Conservation (phyloP, 37 sponge, comb jelly and placozoan genomes). For the Ephydatia muelleri region DNA sequence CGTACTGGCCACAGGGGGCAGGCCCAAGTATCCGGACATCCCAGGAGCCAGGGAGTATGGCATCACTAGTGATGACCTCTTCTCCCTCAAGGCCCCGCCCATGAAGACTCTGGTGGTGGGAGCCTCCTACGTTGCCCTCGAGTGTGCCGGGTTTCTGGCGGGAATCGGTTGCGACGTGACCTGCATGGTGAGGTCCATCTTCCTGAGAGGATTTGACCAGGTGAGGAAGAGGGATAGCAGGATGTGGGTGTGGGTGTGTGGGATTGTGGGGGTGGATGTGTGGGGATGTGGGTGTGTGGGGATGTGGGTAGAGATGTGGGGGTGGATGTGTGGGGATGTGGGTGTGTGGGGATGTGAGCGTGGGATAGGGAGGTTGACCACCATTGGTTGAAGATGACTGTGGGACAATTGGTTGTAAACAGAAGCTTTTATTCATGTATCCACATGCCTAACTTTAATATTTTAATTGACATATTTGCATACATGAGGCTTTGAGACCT, state of each 20-base stretch:
- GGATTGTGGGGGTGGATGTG: not conserved
- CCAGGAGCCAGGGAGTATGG: conserved; percentile 95
- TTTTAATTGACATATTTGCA: too few relatives aligned
- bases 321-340: not conserved
- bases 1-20: conserved; percentile 89
- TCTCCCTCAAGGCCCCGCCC: conserved; percentile 83
- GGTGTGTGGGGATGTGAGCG: not conserved
- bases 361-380: too few relatives aligned
- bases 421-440: not conserved
- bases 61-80: conserved; percentile 98
- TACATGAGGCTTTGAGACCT: too few relatives aligned
- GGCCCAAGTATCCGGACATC: conserved; percentile 93
- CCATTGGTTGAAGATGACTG: too few relatives aligned
- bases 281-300: not conserved
- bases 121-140: conserved; percentile 98
- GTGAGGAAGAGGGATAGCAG: conserved; percentile 15
- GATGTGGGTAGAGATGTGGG: not conserved
- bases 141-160: conserved; percentile 98
- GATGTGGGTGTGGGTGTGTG: not conserved
- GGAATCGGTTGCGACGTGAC: conserved; percentile 89
- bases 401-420: not conserved
- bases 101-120: conserved; percentile 96
- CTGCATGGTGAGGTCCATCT: conserved; percentile 94
- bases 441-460: too few relatives aligned
- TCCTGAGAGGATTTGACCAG: conserved; percentile 97